Base-by-base conservation (phyloP, 2,888 invertebrate genomes). In the Brassicogethes aeneus region DNA sequence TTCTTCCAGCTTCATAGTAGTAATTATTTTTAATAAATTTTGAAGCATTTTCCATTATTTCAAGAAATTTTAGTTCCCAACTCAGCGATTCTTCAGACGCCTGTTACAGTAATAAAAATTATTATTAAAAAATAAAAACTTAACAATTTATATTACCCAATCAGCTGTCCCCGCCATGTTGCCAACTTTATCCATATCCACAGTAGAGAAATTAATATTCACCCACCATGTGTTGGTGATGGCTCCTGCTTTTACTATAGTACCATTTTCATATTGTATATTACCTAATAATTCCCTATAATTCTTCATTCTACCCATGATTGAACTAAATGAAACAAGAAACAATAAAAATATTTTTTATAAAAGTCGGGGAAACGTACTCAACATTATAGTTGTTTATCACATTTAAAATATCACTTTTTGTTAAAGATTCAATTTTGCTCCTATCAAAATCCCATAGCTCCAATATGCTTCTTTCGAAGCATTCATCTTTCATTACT, bases 131-230 rank as follows among this genome's bases (percentile, higher is more conserved):
- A 13, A n/a, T 34, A 32, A 10, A 12, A 32, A 12, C 10, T 32
- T 32, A 12, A 12, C 14, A 32, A 32, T 12, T 32, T 12, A 23
- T 23, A 7, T 5, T 47, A 56, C 84, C 81, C 81, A 82, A 56
- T 84, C 82, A 56, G 82, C 81, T 29, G 85, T 85, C 37, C 85
- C 85, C 12, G 82, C 78, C 52, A 76, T 69, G 62, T 83, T 85
- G 41, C 83, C 83, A 37, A 75, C 72, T 65, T 79, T 75, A 57
- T 78, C 72, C 62, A 77, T 72, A 59, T 82, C 73, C 13, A 82
- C 74, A 39, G 73, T 69, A 1, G 80, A 74, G 71, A 83, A 83
- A 66, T 85, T 81, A 0, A 84, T 75, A 48, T 74, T 68, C 15
- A 79, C 70, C 55, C 75, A 76, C 79, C 82, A 84, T 36, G 74